Conservation (phyloP, 2,888 invertebrate genomes). For the Polietes domitor region DNA sequence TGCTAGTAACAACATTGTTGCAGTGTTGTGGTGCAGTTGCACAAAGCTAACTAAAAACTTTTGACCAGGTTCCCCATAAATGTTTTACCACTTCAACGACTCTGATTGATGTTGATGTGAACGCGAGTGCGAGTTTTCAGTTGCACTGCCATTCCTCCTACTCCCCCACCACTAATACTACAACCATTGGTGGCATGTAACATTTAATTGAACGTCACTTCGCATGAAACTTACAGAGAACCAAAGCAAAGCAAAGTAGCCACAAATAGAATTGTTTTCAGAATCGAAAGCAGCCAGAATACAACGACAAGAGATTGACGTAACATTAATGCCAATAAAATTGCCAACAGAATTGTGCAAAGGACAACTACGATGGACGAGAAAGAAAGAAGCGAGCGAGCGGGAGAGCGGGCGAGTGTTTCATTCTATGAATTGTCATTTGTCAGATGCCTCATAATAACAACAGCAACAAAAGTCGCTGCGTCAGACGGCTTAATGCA, state of each 20-base stretch:
- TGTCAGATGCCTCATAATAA: conserved; percentile 49
- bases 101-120: too few species aligned
- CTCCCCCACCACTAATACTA: too few species aligned
- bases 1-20: too few species aligned
- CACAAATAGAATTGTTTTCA: neutral
- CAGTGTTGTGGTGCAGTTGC: too few species aligned
- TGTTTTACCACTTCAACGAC: too few species aligned
- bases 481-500: too few species aligned
- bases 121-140: too few species aligned
- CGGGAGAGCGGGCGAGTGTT: too few species aligned
- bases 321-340: conserved; percentile 37
- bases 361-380: conserved; percentile 8
- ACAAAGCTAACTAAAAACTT: too few species aligned
- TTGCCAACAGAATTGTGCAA: conserved; percentile 23
- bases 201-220: conserved; percentile 32
- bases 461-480: neutral
- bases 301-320: conserved; percentile 8
- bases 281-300: neutral
- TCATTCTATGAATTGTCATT: conserved; percentile 58
- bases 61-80: too few species aligned
- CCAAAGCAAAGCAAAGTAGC: too few species aligned
- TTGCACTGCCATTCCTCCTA: too few species aligned
- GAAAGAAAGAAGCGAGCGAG: neutral
- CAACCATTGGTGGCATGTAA: conserved; percentile 16
- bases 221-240: neutral